phyloP scores from a whole-genome alignment of 2,797 vertebrate species.

The Neoniphon sammara region DNA sequence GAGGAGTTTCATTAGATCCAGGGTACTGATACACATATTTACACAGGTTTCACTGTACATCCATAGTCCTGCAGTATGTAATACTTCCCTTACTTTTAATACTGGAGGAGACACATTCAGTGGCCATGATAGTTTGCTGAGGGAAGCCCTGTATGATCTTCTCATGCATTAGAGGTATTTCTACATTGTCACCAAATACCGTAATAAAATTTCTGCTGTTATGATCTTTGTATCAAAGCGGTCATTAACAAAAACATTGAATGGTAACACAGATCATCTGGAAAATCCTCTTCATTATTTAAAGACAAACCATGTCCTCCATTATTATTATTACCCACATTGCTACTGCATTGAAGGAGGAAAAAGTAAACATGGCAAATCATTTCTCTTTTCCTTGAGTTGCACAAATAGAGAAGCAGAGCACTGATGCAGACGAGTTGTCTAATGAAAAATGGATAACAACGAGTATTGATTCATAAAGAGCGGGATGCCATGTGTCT shows the following conservation, averaged over 20 bases:
- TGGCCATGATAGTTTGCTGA: neutral
- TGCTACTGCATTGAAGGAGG: conserved; percentile 63
- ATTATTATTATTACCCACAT: conserved; percentile 68
- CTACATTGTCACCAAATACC: conserved; percentile 4
- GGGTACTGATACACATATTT: neutral
- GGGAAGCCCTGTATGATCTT: conserved; percentile 1
- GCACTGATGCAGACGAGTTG: conserved; percentile 32
- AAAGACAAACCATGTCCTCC: conserved; percentile 55
- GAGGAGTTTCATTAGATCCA: too few relatives aligned
- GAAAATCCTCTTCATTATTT: conserved; percentile 71
- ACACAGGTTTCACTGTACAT: neutral
- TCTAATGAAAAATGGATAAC: conserved; percentile 56
- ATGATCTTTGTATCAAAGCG: conserved; percentile 43
- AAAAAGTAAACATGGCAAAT: conserved; percentile 64
- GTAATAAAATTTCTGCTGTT: conserved; percentile 33
- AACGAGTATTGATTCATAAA: conserved; percentile 32
- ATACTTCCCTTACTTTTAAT: neutral
- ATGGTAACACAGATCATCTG: conserved; percentile 54
- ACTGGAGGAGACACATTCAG: neutral
- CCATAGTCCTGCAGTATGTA: neutral
- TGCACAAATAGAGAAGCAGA: conserved; percentile 52
- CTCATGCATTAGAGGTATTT: neutral
- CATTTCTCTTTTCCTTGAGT: conserved; percentile 39
- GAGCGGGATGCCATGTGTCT: conserved; percentile 30
- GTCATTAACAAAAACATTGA: conserved; percentile 34